Evolutionary conservation across 2,797 vertebrate genomes (phyloP).

Genomic region (Enteromius unitaeniatus): DNA sequence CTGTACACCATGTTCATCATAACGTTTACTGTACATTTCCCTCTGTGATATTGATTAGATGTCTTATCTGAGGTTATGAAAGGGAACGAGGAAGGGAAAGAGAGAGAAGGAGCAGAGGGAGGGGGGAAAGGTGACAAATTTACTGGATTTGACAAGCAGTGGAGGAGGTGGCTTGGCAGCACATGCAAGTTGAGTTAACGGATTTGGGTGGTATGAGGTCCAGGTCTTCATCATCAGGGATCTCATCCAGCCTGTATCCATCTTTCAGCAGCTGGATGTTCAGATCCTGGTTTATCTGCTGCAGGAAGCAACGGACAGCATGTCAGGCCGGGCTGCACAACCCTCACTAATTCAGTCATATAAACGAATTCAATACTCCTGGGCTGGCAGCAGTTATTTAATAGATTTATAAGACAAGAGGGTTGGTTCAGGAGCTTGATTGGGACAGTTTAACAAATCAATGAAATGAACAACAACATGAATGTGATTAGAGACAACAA

Average conservation of each 20-base stretch:
- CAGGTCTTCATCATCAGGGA: conserved; percentile 94
- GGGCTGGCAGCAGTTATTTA: neutral
- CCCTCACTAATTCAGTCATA: neutral
- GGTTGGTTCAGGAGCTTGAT: conserved; percentile 4
- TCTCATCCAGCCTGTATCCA: conserved; percentile 95
- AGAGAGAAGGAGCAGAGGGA: neutral
- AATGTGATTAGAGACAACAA: neutral
- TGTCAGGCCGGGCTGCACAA: conserved; percentile 14
- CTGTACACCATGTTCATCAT: conserved; percentile 55
- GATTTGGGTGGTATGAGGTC: conserved; percentile 97
- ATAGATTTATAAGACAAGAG: neutral
- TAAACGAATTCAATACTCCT: neutral
- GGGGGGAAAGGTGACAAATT: conserved; percentile 51
- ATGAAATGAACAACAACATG: conserved; percentile 3
- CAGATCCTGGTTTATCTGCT: conserved; percentile 99
- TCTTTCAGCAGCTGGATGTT: conserved; percentile 98
- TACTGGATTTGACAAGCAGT: conserved; percentile 98
- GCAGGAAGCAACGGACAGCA: conserved; percentile 61
- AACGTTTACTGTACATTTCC: conserved; percentile 61
- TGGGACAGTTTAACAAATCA: conserved; percentile 2
- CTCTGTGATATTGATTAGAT: conserved; percentile 57
- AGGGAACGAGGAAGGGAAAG: conserved; percentile 9
- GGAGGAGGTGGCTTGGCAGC: conserved; percentile 96
- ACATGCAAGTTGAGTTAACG: conserved; percentile 97
- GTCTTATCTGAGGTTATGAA: conserved; percentile 42